phyloP scores from a whole-genome alignment of 2,113 vertebrate species.

The Rhagologus leucostigma region DNA sequence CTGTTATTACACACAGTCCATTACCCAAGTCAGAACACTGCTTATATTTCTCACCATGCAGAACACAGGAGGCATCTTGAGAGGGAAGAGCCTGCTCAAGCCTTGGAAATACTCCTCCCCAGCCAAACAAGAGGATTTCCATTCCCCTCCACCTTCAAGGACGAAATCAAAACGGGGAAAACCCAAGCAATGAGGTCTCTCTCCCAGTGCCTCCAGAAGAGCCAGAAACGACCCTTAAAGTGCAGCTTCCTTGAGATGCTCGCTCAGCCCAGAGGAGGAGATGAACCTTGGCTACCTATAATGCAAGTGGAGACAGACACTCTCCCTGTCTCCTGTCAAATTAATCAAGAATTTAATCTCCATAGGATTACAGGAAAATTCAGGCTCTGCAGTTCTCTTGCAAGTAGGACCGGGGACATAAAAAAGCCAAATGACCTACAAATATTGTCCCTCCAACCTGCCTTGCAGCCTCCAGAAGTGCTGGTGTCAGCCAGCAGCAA shows the following conservation, averaged over 20 bases:
- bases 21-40: not conserved
- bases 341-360: not conserved
- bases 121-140: not conserved
- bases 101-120: not conserved
- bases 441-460: not conserved
- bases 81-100: not conserved
- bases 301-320: not conserved
- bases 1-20: not conserved
- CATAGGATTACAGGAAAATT: not conserved
- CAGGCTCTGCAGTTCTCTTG: not conserved
- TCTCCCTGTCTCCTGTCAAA: not conserved
- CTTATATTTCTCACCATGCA: fast-evolving
- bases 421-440: not conserved
- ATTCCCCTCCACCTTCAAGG: not conserved
- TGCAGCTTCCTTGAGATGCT: not conserved
- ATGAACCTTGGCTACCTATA: not conserved
- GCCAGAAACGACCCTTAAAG: not conserved
- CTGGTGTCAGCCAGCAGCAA: not conserved
- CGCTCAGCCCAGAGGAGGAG: fast-evolving
- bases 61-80: not conserved
- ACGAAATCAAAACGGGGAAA: fast-evolving
- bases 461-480: not conserved
- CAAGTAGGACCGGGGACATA: not conserved
- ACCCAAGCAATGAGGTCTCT: not conserved
- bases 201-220: not conserved